Percentiles rank a stretch among this genome's conserved stretches.
phyloP scores from a whole-genome alignment of 1,140 invertebrate genomes.

The Brachionus sp. region DNA sequence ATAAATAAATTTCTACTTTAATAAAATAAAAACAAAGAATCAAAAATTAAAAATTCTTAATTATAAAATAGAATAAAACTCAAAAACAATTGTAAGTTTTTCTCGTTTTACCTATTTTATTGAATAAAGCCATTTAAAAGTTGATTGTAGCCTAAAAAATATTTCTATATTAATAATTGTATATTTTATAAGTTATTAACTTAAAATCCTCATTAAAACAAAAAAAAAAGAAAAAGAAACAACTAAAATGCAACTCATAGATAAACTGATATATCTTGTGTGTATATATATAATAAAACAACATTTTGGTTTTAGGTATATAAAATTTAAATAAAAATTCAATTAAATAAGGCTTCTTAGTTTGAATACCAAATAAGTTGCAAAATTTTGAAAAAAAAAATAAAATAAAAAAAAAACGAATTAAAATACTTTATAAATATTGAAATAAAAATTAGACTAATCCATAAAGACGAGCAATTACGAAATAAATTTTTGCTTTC shows the following conservation, averaged over 20 bases:
- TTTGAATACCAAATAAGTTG: conserved; percentile 5
- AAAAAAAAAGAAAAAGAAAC: no score
- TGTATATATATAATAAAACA: background rate
- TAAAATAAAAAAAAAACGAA: background rate
- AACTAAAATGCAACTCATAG: background rate
- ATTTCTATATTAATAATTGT: background rate
- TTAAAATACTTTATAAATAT: conserved; percentile 41
- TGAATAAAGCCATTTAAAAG: background rate
- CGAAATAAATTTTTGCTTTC: conserved; percentile 8
- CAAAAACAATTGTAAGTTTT: background rate
- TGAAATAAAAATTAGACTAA: conserved; percentile 35
- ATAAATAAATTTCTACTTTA: background rate
- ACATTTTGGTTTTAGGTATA: background rate
- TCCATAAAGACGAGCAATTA: conserved; percentile 1
- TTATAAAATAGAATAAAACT: background rate
- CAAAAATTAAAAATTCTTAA: background rate
- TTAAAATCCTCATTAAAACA: conserved; percentile 15
- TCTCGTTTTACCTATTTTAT: background rate
- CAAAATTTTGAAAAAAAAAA: background rate
- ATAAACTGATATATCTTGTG: conserved; percentile 5
- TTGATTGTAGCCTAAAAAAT: conserved; percentile 13
- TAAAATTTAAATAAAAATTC: conserved; percentile 32
- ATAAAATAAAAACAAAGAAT: background rate
- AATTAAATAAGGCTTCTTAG: conserved; percentile 4
- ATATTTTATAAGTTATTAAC: conserved; percentile 23